Base-by-base conservation (phyloP, 2,888 invertebrate species). In the Sphaerophoria rueppellii region DNA sequence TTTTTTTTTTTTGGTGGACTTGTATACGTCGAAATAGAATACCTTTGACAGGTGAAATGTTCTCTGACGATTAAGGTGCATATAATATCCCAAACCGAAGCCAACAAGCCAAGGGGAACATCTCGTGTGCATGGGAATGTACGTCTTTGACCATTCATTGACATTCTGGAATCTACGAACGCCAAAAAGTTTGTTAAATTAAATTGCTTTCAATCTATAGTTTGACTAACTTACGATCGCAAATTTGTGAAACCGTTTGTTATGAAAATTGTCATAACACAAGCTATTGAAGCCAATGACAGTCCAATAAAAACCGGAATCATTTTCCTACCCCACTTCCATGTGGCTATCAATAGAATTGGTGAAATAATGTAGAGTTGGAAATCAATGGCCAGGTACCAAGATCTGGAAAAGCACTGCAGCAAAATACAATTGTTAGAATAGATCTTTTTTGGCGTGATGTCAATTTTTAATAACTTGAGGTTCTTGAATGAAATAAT, bases 381-480 rank as follows among this genome's bases (percentile, higher is more conserved):
- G 89, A 93, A 93, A 71, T 94, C 94, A 5, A 93, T 92, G 1
- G 93, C 91, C 14, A 94, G 88, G 85, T 93, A 94, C 94, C 94
- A 94, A 1, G 92, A n/a, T 89, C 89, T 72, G 6, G 40, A 11
- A 12, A 93, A 87, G 86, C 93, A 94, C 91, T 90, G 43, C 57
- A 60, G 16, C 6, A 4, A 0, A 12, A 5, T 3, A 12, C 4
- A 6, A 43, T 40, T 5, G 60, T 60, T 32, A 11, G 1, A 1
- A 32, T 4, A 11, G 4, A 43, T 16, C 2, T 32, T 48, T 4
- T n/a, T 54, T 0, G 12, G 1, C 1, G 4, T 12, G 32, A 52
- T 0, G 2, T 11, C 3, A 0, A 24, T n/a, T 2, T 4, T 6
- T 12, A 48, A 34, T 67, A n/a, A 67, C 67, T 24, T 6, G 16